These are phyloP conservation scores for Palythoa grandiflora DNA, from an alignment of 92 coral and sea anemone species.

Conservation along the genomic window DNA sequence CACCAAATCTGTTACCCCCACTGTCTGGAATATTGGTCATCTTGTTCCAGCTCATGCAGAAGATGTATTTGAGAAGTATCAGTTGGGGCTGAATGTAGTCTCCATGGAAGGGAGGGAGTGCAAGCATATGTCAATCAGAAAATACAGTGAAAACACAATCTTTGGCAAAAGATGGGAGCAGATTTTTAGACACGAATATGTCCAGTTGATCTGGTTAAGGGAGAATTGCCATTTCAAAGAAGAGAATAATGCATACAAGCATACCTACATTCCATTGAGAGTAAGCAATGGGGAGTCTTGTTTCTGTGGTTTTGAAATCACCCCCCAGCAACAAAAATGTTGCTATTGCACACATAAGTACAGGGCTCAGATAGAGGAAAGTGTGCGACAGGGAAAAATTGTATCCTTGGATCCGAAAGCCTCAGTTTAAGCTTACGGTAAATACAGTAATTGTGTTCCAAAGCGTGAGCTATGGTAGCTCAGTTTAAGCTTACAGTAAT, in stretches of 20 bases:
- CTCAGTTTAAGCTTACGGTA: neutral
- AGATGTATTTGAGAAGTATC: conserved; percentile 69
- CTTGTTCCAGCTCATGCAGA: conserved; percentile 72
- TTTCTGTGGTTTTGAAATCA: conserved; percentile 71
- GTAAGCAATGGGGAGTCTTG: conserved; percentile 74
- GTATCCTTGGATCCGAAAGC: neutral
- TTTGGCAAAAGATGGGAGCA: conserved; percentile 70
- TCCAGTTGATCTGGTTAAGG: conserved; percentile 75
- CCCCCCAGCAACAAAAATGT: conserved; percentile 61
- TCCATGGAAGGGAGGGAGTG: conserved; percentile 80
- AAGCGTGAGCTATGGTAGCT: conserved; percentile 22
- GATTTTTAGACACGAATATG: conserved; percentile 72
- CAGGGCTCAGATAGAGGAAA: conserved; percentile 59
- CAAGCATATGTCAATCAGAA: conserved; percentile 67
- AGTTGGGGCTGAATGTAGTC: conserved; percentile 70
- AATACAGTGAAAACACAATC: conserved; percentile 69
- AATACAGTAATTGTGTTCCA: conserved; percentile 16
- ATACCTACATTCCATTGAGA: conserved; percentile 78
- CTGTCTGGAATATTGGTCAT: conserved; percentile 73
- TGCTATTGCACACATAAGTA: conserved; percentile 72
- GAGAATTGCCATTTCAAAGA: conserved; percentile 52
- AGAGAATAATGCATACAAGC: conserved; percentile 65
- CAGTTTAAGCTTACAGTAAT: conserved; percentile 17
- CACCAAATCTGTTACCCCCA: conserved; percentile 67
- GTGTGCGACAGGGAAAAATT: conserved; percentile 72